These are phyloP conservation scores for Anser cygnoides DNA, from an alignment of 2,113 vertebrate species.

Conservation along the genomic window DNA sequence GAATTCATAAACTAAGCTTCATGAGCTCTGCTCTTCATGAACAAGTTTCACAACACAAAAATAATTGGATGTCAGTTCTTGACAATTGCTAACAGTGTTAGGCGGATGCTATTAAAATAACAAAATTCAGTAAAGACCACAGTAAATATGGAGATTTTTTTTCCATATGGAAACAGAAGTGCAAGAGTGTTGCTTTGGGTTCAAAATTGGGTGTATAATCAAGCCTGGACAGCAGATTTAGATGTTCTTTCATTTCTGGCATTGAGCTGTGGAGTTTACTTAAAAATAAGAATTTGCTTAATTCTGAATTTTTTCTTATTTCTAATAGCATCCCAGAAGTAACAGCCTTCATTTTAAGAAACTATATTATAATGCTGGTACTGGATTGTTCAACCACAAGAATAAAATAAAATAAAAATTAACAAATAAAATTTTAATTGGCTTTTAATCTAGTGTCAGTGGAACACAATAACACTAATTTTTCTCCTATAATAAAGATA, in stretches of 20 bases:
- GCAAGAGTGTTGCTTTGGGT: background rate
- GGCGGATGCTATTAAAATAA: background rate
- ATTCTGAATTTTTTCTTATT: background rate
- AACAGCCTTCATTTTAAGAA: background rate
- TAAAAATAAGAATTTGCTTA: background rate
- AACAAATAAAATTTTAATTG: background rate
- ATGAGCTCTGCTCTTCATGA: background rate
- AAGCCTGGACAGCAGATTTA: background rate
- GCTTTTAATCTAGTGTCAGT: background rate
- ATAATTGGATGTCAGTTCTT: background rate
- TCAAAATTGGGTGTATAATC: background rate
- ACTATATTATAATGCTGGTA: background rate
- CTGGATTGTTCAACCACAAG: background rate
- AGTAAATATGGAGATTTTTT: background rate
- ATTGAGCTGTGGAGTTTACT: background rate
- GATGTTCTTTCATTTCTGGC: background rate
- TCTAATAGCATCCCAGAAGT: background rate
- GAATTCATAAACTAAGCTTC: background rate
- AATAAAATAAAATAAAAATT: too few relatives aligned
- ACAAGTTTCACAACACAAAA: background rate
- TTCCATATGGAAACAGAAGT: background rate
- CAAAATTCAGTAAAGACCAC: background rate
- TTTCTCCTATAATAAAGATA: background rate
- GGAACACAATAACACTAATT: background rate
- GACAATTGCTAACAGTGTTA: slow-evolving; percentile 18